Base-by-base conservation (phyloP, 2,797 vertebrate genomes). In the Protonibea diacanthus region DNA sequence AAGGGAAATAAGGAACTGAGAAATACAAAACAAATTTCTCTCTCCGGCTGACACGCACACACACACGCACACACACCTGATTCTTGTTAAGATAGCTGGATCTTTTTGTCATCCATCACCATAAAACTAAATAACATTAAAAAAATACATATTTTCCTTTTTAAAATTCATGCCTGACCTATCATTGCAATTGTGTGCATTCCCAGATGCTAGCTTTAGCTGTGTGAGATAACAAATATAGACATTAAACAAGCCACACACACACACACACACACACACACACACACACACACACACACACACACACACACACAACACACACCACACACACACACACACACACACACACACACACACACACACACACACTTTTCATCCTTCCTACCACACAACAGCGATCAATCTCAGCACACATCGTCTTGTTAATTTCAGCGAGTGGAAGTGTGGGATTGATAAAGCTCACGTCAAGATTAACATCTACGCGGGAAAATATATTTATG, bases 1-100 rank as follows among this genome's bases (percentile, higher is more conserved):
- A 92, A 95, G 40, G 95, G 94, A 95, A 94, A 95, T 88, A 94
- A 92, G 94, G 68, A 77, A 75, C 64, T 58, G 53, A 80, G 76
- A 71, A 85, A 82, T 29, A 78, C 81, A 72, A 79, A 5, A 53
- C 1, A 48, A n/a, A 38, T 40, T 7, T 5, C 27, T 57, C 25
- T 33, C 55, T 29, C 23, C 33, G 33, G 33, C 33, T 38, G 12
- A 21, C 25, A 59, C 52, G 8, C 61, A 20, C 17, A 6, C 33
- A 15, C 56, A 45, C 20, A 79, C 57, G 23, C 38, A 62, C n/a
- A 60, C 52, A 85, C 67, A 75, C 63, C 23, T 66, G 17, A 70
- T 86, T 86, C 58, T 72, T 21, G 47, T 87, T 74, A 87, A 83
- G 76, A 86, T 60, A 63, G 47, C 40, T 51, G 56, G 52, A 77